phyloP scores from a whole-genome alignment of 2,113 vertebrate species.

The Phocoena sinus region DNA sequence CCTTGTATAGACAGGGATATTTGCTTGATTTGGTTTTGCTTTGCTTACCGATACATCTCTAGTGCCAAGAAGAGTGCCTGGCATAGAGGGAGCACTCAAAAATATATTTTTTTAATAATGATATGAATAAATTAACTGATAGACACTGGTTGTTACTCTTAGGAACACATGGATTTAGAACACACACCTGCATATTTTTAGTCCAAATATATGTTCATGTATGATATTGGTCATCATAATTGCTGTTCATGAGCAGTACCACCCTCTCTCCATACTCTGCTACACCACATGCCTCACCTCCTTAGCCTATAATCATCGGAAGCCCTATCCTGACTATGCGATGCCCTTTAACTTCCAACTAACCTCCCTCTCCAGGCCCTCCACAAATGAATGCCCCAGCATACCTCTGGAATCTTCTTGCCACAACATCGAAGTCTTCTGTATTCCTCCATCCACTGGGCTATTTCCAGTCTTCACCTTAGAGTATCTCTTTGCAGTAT shows the following conservation, averaged over 20 bases:
- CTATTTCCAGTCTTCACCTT: neutral
- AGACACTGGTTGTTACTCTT: neutral
- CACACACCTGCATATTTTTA: neutral
- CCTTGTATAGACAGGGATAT: too few species aligned
- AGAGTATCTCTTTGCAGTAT: too few species aligned
- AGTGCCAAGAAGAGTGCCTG: neutral
- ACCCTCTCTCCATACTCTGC: neutral
- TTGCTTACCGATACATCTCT: neutral
- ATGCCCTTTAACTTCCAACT: neutral
- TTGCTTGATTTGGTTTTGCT: neutral
- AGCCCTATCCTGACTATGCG: neutral
- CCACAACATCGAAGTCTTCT: accelerated
- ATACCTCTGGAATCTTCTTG: too few species aligned
- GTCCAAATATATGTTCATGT: neutral
- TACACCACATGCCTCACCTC: neutral
- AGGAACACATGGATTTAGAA: neutral
- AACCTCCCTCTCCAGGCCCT: neutral
- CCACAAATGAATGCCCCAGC: neutral
- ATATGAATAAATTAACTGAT: neutral
- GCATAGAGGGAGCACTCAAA: neutral
- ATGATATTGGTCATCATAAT: neutral
- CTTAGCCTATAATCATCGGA: neutral
- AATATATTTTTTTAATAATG: neutral
- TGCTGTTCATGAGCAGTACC: neutral
- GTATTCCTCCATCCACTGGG: too few species aligned